Base-by-base conservation (phyloP, 2,888 invertebrate species). In the Ypsolopha scabrella region DNA sequence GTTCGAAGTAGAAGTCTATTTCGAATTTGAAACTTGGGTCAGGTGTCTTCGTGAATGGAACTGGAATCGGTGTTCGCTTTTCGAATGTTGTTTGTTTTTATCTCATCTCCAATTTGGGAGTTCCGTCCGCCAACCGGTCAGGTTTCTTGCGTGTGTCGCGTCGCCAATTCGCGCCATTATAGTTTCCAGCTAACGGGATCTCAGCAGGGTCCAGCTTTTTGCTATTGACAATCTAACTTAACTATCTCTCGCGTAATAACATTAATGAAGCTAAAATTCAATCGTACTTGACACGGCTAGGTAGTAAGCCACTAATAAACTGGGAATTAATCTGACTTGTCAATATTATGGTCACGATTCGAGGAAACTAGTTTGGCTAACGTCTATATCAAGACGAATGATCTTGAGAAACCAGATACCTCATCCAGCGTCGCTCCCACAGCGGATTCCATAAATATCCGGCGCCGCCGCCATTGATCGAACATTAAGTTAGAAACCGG, bases 311-410 rank as follows among this genome's bases (percentile, higher is more conserved):
- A 65, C 68, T 67, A 67, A 65, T 61, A 64, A 60, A 59, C 66
- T 61, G 65, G 63, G 72, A 73, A 77, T 78, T 72, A 75, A 77
- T 77, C 71, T 68, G 70, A 68, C 72, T 74, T 75, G 76, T 77
- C 80, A 75, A 78, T 78, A 74, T 76, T 78, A 76, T 75, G 73
- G 76, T 74, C 77, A 74, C 73, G 73, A 75, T 77, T 70, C 65
- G 65, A 67, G 62, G 61, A 70, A 80, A 80, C 78, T 73, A 71
- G 79, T 81, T 80, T 72, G 63, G 67, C 69, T 75, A 73, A 77
- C 73, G 73, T 79, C 75, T 72, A 70, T 75, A 74, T 76, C 74
- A 67, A 73, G 75, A 73, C 62, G 72, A 70, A 72, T 68, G 72
- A 80, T 79, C 75, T 76, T 65, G 68, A 72, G 77, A 76, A 79